phyloP scores from a whole-genome alignment of 2,888 invertebrate genomes.

The Lottia gigantea region DNA sequence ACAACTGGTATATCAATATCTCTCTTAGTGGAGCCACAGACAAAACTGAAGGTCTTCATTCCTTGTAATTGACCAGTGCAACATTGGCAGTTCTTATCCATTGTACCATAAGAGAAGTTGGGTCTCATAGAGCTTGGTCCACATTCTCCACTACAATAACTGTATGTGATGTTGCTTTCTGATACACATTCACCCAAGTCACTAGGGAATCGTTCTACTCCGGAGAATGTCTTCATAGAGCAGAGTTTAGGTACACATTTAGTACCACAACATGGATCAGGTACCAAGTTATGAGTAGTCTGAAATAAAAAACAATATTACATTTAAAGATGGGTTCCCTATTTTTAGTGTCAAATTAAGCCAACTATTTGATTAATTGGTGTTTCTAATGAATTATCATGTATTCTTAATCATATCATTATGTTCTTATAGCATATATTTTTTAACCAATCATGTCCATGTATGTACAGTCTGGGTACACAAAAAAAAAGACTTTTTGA shows the following conservation, averaged over 20 bases:
- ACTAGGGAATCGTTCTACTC: neutral
- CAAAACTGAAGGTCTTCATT: neutral
- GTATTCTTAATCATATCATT: too few relatives aligned
- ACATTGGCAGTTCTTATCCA: neutral
- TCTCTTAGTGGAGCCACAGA: neutral
- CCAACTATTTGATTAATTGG: too few relatives aligned
- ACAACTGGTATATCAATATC: neutral
- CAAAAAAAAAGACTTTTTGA: too few relatives aligned
- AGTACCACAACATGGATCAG: constrained; percentile 2
- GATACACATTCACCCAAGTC: neutral
- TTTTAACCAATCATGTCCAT: too few relatives aligned
- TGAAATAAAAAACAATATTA: neutral
- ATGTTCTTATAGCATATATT: too few relatives aligned
- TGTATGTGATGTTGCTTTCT: neutral
- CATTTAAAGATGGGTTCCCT: too few relatives aligned
- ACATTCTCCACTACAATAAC: neutral
- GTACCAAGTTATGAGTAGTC: neutral
- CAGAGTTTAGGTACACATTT: neutral
- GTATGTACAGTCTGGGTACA: too few relatives aligned
- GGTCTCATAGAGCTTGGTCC: constrained; percentile 3
- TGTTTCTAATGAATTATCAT: too few relatives aligned
- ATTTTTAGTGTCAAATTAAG: too few relatives aligned
- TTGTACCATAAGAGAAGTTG: neutral
- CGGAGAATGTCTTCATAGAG: neutral
- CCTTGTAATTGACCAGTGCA: neutral